These are phyloP conservation scores for Piaya cayana DNA, from an alignment of 2,113 vertebrate species.

Conservation along the genomic window DNA sequence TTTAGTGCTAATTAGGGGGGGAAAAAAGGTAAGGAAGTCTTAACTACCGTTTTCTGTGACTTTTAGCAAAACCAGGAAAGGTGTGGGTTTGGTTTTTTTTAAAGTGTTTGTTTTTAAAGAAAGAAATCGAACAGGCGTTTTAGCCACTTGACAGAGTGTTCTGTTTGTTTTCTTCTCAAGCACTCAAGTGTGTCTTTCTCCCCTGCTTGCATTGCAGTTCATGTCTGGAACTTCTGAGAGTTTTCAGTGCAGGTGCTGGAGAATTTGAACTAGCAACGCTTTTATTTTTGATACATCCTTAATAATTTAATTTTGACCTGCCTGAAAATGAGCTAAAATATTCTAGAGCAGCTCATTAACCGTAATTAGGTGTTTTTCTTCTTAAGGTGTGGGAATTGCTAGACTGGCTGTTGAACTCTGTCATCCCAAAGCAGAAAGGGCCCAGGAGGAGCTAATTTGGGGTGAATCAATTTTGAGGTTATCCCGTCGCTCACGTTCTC, in stretches of 20 bases:
- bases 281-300: not conserved
- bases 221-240: not conserved
- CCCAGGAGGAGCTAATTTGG: not conserved
- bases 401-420: not conserved
- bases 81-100: not conserved
- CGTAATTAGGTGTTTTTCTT: too few relatives aligned
- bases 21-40: rapidly evolving
- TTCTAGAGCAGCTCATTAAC: not conserved
- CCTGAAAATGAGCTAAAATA: not conserved
- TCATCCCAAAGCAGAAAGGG: not conserved
- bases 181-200: not conserved
- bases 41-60: not conserved
- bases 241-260: not conserved
- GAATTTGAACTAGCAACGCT: not conserved
- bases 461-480: slow-evolving; percentile 14
- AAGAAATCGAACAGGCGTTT: not conserved
- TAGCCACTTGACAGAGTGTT: not conserved
- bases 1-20: not conserved
- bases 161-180: not conserved
- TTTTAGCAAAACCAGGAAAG: not conserved
- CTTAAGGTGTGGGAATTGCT: not conserved
- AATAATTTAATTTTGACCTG: not conserved
- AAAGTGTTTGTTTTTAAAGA: not conserved
- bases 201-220: not conserved
- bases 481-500: not conserved